Conservation (phyloP, 2,113 vertebrate genomes). For the Microtus montanus region DNA sequence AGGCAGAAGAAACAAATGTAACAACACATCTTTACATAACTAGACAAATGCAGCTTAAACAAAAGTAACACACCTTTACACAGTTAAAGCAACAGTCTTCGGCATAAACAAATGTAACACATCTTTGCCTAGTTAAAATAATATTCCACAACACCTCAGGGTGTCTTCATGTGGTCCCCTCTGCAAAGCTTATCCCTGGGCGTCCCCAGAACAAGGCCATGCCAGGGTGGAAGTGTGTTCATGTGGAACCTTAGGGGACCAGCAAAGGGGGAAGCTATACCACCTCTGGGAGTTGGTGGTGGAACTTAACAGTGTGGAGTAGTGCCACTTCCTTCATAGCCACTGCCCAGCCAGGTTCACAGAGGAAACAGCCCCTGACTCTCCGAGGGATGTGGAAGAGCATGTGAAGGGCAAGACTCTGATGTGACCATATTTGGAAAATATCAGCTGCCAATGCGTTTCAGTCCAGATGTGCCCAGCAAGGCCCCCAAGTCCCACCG, state of each 20-base stretch:
- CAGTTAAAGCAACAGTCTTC: too few species aligned
- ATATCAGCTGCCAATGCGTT: background rate
- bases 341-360: background rate
- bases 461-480: background rate
- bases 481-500: background rate
- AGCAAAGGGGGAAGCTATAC: background rate
- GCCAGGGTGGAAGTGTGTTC: background rate
- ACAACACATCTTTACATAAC: background rate
- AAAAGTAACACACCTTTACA: background rate
- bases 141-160: background rate
- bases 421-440: background rate
- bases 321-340: background rate
- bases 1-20: background rate
- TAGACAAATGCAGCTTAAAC: background rate
- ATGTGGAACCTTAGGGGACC: background rate
- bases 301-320: background rate
- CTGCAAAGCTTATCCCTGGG: background rate
- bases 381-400: background rate
- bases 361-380: background rate
- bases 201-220: background rate
- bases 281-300: background rate
- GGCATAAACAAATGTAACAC: background rate
- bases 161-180: accelerated
- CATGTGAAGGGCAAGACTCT: background rate
- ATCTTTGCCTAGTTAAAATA: background rate